Conservation (phyloP, 2,113 vertebrate species). For the Capricornis sumatraensis region DNA sequence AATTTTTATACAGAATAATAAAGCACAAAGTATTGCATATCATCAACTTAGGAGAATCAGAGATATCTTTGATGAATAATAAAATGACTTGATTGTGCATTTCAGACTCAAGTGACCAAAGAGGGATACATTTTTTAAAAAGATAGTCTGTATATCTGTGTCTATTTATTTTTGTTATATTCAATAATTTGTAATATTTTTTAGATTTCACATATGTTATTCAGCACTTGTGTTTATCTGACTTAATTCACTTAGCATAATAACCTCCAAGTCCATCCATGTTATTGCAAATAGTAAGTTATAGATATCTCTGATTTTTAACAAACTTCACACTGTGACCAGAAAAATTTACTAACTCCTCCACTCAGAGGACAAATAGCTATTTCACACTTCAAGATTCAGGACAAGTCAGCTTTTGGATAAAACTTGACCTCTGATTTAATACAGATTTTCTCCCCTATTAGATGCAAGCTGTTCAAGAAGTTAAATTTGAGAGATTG, state of each 20-base stretch:
- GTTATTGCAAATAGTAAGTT: not conserved
- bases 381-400: not conserved
- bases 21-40: not conserved
- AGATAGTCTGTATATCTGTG: not conserved
- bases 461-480: not conserved
- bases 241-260: not conserved
- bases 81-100: slow-evolving; percentile 35
- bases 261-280: not conserved
- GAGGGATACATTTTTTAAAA: not conserved
- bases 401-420: not conserved
- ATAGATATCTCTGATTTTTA: not conserved
- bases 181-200: not conserved
- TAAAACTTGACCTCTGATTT: not conserved
- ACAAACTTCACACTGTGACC: not conserved
- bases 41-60: slow-evolving; percentile 33
- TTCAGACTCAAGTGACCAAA: slow-evolving; percentile 46
- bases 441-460: not conserved
- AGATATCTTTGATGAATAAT: slow-evolving; percentile 21
- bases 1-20: not conserved
- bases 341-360: not conserved
- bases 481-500: not conserved
- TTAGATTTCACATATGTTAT: not conserved
- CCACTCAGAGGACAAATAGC: not conserved
- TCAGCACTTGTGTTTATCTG: not conserved
- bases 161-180: not conserved